These are phyloP conservation scores for Drosophila ohnishii DNA, from an alignment of 1,140 invertebrate species.

Conservation along the genomic window DNA sequence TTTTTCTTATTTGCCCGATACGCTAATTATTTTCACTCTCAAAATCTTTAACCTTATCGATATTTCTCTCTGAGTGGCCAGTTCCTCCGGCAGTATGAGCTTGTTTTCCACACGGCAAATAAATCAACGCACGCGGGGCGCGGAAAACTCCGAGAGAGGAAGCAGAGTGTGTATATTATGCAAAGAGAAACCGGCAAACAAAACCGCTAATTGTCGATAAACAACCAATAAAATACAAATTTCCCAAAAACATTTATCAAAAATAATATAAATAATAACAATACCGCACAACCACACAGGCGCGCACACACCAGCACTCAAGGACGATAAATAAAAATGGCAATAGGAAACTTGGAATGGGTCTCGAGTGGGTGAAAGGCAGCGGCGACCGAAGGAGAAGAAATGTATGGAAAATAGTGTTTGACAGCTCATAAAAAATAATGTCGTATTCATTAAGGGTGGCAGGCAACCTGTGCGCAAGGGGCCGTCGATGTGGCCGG, in stretches of 20 bases:
- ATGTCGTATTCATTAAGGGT: constrained; percentile 80
- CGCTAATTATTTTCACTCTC: constrained; percentile 30
- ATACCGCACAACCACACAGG: constrained; percentile 55
- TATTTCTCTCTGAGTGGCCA: constrained; percentile 13
- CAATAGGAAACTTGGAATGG: constrained; percentile 65
- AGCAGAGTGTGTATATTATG: constrained; percentile 58
- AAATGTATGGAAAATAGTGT: constrained; percentile 80
- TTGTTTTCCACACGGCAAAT: constrained; percentile 51
- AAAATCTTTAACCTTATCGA: constrained; percentile 20
- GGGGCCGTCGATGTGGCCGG: constrained; percentile 6
- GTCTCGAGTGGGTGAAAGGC: constrained; percentile 39
- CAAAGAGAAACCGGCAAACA: constrained; percentile 68
- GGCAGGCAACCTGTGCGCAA: constrained; percentile 25
- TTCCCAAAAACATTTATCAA: constrained; percentile 81
- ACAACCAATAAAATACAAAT: constrained; percentile 82
- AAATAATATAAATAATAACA: constrained; percentile 82
- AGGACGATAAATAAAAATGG: constrained; percentile 73
- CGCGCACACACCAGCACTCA: constrained; percentile 30
- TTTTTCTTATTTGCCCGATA: constrained; percentile 13
- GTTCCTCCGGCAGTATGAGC: constrained; percentile 1
- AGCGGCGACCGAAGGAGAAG: constrained; percentile 18
- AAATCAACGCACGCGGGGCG: constrained; percentile 54
- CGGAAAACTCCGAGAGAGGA: constrained; percentile 8
- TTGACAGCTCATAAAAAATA: constrained; percentile 82
- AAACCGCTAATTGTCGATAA: constrained; percentile 81